Evolutionary conservation across 2,888 invertebrate genomes (phyloP).

Genomic region (Anorthoa munda): DNA sequence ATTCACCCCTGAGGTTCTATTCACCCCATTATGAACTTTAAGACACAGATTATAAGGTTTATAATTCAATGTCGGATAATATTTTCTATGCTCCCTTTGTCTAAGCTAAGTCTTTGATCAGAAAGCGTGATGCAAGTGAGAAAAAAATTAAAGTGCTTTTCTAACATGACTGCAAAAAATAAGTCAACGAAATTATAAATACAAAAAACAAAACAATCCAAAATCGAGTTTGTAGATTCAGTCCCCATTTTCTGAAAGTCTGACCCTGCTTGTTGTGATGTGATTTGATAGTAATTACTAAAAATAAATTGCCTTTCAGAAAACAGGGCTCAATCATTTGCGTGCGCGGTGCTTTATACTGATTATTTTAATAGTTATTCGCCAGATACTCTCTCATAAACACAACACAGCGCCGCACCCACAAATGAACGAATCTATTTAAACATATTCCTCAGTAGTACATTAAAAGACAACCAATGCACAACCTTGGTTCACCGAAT

Average conservation of each 20-base stretch:
- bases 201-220: constrained; percentile 12
- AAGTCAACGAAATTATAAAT: constrained; percentile 16
- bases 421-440: constrained; percentile 10
- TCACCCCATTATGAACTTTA: too few relatives aligned
- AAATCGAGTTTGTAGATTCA: constrained; percentile 19
- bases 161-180: constrained; percentile 36
- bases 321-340: neutral
- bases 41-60: too few relatives aligned
- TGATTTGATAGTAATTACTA: too few relatives aligned
- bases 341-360: neutral
- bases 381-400: neutral
- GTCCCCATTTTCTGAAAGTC: neutral
- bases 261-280: neutral
- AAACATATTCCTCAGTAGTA: constrained; percentile 4
- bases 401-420: neutral
- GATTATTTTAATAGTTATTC: neutral
- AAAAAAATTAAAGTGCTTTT: constrained; percentile 32
- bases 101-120: constrained; percentile 10
- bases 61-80: too few relatives aligned
- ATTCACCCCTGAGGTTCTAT: too few relatives aligned
- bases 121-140: constrained; percentile 45
- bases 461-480: constrained; percentile 28
- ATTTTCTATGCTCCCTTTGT: constrained; percentile 22
- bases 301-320: constrained; percentile 1
- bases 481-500: constrained; percentile 30